Conservation (phyloP, 2,888 invertebrate genomes). For the Belgica antarctica region DNA sequence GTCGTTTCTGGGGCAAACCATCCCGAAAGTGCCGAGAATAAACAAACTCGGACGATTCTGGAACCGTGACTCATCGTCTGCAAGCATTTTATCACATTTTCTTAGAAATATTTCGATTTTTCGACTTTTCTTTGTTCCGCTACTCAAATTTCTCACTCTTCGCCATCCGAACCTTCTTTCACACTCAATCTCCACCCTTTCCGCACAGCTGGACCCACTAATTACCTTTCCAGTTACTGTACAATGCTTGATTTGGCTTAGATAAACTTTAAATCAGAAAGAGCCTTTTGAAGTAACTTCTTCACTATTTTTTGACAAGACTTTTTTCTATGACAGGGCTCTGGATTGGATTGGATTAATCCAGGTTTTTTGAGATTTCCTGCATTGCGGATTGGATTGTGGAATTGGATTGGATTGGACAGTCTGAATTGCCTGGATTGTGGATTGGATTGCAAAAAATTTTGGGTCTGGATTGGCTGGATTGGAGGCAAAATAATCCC, state of each 20-base stretch:
- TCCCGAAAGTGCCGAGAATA: not conserved
- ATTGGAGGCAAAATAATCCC: too few species aligned
- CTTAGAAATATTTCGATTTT: not conserved
- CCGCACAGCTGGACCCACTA: not conserved
- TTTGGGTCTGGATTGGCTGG: too few species aligned
- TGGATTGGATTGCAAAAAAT: too few species aligned
- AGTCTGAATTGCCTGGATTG: too few species aligned
- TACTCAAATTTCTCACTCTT: not conserved
- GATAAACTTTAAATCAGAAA: too few species aligned
- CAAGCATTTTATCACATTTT: constrained; percentile 6
- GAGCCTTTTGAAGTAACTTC: too few species aligned
- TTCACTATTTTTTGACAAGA: too few species aligned
- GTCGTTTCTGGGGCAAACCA: not conserved
- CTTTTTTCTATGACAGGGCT: too few species aligned
- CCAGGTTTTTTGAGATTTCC: too few species aligned
- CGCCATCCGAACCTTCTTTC: not conserved
- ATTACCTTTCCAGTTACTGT: constrained; percentile 32
- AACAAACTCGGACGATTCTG: not conserved
- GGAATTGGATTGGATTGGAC: too few species aligned
- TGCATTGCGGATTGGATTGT: too few species aligned
- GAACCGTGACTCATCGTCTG: not conserved
- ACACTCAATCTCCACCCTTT: not conserved
- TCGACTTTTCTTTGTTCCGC: constrained; percentile 36
- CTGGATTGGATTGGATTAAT: too few species aligned
- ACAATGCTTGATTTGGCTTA: constrained; percentile 23